phyloP scores from a whole-genome alignment of 2,113 vertebrate genomes.

The Trogon melanurus region DNA sequence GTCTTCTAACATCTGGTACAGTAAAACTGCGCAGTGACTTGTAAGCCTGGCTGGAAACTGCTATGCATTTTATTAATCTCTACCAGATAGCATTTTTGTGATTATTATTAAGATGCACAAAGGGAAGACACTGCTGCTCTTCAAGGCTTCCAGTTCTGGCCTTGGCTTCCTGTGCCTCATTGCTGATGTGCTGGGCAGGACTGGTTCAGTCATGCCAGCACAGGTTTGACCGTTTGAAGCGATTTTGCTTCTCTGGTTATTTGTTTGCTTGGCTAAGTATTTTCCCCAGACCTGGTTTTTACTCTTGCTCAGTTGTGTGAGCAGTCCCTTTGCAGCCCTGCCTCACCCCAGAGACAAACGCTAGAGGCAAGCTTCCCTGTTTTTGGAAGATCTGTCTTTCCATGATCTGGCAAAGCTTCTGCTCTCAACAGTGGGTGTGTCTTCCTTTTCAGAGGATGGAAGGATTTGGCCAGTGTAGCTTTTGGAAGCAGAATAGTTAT shows the following conservation, averaged over 20 bases:
- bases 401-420: neutral
- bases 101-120: neutral
- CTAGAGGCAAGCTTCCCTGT: neutral
- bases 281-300: conserved; percentile 9
- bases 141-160: neutral
- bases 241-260: neutral
- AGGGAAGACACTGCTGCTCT: neutral
- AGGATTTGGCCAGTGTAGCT: neutral
- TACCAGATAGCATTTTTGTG: neutral
- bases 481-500: neutral
- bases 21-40: neutral
- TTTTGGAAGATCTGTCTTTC: neutral
- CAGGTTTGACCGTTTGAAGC: neutral
- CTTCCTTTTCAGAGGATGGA: neutral
- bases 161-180: neutral
- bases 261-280: neutral
- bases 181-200: neutral
- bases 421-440: neutral
- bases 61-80: neutral
- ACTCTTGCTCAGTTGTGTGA: neutral
- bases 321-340: neutral
- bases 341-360: neutral
- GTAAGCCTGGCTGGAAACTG: neutral
- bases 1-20: fast-evolving
- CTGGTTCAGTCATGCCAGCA: neutral